Percentiles rank a stretch among this genome's conserved stretches.
Evolutionary conservation across 2,797 vertebrate genomes (phyloP).

Genomic region (Sylvia borin): DNA sequence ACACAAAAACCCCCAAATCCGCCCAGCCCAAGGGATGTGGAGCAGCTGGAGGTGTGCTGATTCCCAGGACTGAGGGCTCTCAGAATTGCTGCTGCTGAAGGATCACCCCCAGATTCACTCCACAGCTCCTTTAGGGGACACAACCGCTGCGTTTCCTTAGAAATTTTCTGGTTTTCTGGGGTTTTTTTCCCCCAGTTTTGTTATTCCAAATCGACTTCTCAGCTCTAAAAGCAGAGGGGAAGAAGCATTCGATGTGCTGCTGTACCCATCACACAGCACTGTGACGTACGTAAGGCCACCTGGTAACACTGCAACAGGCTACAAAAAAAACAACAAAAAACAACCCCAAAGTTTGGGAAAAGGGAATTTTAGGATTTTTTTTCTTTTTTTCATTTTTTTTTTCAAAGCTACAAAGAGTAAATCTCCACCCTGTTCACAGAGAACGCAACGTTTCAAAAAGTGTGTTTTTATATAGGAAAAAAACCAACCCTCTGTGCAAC

Average conservation of each 20-base stretch:
- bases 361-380: neutral
- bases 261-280: conserved; percentile 65
- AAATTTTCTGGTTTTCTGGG: no score
- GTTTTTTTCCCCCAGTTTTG: neutral
- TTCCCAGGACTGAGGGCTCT: neutral
- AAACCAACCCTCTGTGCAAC: conserved; percentile 42
- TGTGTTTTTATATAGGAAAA: conserved; percentile 26
- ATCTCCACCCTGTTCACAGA: conserved; percentile 52
- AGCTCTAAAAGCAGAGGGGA: neutral
- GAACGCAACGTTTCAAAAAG: conserved; percentile 20
- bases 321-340: neutral
- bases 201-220: neutral
- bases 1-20: neutral
- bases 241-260: conserved; percentile 35
- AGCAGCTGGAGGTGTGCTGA: neutral
- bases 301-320: conserved; percentile 72
- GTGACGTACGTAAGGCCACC: conserved; percentile 71
- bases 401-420: neutral
- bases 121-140: neutral
- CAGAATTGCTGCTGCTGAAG: neutral
- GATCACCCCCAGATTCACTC: neutral
- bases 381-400: neutral
- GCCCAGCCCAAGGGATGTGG: neutral
- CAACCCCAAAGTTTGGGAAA: neutral
- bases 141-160: no score